Percentiles rank a stretch among this genome's conserved stretches.
These are phyloP conservation scores for Pseudomyrmex dendroicus DNA, from an alignment of 1,140 invertebrate species.

Conservation along the genomic window DNA sequence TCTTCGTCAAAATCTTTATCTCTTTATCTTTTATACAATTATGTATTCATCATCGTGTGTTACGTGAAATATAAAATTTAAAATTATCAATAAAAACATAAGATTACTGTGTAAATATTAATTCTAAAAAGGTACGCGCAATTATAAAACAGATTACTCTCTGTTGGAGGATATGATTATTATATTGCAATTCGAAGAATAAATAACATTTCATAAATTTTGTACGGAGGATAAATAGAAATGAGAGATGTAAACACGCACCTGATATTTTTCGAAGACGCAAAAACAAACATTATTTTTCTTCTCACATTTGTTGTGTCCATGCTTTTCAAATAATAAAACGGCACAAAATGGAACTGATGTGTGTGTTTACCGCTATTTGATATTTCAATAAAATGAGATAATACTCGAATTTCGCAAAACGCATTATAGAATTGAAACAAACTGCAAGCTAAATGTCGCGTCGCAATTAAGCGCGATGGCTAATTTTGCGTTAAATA, in stretches of 20 bases:
- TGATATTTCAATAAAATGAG: constrained; percentile 30
- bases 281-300: constrained; percentile 2
- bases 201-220: neutral
- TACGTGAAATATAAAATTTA: neutral
- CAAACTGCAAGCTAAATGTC: constrained; percentile 31
- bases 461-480: constrained; percentile 18
- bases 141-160: too few relatives aligned
- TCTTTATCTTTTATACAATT: too few relatives aligned
- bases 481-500: constrained; percentile 45
- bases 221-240: neutral
- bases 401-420: constrained; percentile 8
- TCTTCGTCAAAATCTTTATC: too few relatives aligned
- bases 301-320: neutral
- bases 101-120: too few relatives aligned
- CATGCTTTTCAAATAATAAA: constrained; percentile 26
- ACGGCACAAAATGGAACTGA: neutral
- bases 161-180: too few relatives aligned
- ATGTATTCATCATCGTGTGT: too few relatives aligned
- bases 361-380: neutral
- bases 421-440: constrained; percentile 28
- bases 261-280: neutral
- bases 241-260: neutral
- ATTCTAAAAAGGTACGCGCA: too few relatives aligned
- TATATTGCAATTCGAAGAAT: neutral
- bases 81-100: too few relatives aligned